Conservation (phyloP, 2,797 vertebrate genomes). For the Galagoides demidoff region DNA sequence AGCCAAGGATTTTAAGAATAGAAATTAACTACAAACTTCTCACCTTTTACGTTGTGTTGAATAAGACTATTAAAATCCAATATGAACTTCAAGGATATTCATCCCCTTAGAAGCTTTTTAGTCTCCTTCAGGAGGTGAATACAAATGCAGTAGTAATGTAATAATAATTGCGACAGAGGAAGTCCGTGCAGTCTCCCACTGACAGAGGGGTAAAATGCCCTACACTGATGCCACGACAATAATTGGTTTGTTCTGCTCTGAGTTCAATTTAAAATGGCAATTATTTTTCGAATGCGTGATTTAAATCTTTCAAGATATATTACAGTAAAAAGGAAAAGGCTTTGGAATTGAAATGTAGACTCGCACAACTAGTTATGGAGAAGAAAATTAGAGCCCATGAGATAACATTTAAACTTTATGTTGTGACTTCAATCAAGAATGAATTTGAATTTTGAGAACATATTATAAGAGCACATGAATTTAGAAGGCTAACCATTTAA, state of each 20-base stretch:
- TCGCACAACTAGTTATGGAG: slow-evolving; percentile 55
- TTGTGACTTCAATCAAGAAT: slow-evolving; percentile 72
- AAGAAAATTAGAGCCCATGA: slow-evolving; percentile 72
- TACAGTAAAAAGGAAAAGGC: slow-evolving; percentile 50
- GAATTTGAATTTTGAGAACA: slow-evolving; percentile 71
- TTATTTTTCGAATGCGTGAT: slow-evolving; percentile 75
- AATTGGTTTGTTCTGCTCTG: slow-evolving; percentile 78
- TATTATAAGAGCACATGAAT: slow-evolving; percentile 65
- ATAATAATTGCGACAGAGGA: slow-evolving; percentile 58
- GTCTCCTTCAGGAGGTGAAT: slow-evolving; percentile 50
- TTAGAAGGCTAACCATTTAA: slow-evolving; percentile 58
- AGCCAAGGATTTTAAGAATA: slow-evolving; percentile 46
- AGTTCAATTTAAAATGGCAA: slow-evolving; percentile 78
- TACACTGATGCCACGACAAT: slow-evolving; percentile 56
- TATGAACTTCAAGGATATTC: slow-evolving; percentile 68
- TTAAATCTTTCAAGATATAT: slow-evolving; percentile 72
- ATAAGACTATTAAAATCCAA: slow-evolving; percentile 61
- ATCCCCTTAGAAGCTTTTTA: slow-evolving; percentile 33
- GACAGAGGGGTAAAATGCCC: neutral
- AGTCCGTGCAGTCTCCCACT: slow-evolving; percentile 19
- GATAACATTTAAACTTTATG: slow-evolving; percentile 75
- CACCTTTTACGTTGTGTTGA: slow-evolving; percentile 70
- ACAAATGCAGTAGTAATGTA: slow-evolving; percentile 64
- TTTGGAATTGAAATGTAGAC: slow-evolving; percentile 61
- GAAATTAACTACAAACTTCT: slow-evolving; percentile 52